Base-by-base conservation (phyloP, 23 tunicate species). In the Clavelina lepadiformis region DNA sequence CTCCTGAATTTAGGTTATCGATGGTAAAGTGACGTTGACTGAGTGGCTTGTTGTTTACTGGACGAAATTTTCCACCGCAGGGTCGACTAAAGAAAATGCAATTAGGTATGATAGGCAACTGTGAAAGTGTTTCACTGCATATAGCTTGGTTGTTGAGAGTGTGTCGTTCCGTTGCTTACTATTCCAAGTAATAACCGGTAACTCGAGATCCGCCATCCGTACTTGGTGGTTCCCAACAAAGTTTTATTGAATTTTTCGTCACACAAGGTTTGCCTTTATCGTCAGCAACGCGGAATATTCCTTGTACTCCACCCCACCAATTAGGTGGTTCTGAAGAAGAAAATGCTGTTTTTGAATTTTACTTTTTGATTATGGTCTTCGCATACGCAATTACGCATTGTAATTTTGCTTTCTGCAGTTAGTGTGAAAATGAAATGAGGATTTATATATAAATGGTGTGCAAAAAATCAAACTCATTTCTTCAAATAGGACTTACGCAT, bases 31-130 rank as follows among this genome's bases (percentile, higher is more conserved):
- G 94, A 25, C 94, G 87, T 53, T 93, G 87, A 1, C 38, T 74
- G 65, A 93, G 46, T 11, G 98, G 78, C 31, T 93, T 93, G 88
- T 93, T 93, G 83, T 93, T 93, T 27, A 93, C 88, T 27, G 82
- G 98, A 22, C 33, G 66, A 50, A 84, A 93, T 50, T 93, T 85
- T 0, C 92, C 92, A 3, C 92, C 92, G 33, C 68, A 66, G 0
- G 77, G 82, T 30, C 86, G 86, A 46, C 86, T 78, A 47, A 18
- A 69, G 20, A n/a, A n/a, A n/a, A n/a, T n/a, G n/a, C n/a, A n/a
- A n/a, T n/a, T n/a, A n/a, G n/a, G n/a, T n/a, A n/a, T n/a, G n/a
- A n/a, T n/a, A n/a, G n/a, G n/a, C n/a, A n/a, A n/a, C n/a, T n/a
- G n/a, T n/a, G n/a, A n/a, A n/a, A n/a, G n/a, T n/a, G n/a, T n/a